These are phyloP conservation scores for Chaetodon trifasciatus DNA, from an alignment of 2,797 vertebrate species.

Conservation along the genomic window DNA sequence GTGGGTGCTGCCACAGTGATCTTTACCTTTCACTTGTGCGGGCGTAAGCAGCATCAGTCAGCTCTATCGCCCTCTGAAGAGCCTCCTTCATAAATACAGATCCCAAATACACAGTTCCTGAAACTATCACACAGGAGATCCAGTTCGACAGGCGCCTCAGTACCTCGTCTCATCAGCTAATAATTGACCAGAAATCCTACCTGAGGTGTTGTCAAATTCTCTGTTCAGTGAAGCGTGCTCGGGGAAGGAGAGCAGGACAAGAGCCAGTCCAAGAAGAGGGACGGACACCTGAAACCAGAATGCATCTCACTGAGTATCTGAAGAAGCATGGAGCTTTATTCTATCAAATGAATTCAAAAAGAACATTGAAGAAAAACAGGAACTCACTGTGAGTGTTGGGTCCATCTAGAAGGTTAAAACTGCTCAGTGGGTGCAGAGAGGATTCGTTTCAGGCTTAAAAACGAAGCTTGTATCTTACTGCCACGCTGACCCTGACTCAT, in stretches of 20 bases:
- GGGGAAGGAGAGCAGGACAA: constrained; percentile 69
- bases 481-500: constrained; percentile 34
- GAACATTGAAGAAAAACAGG: neutral
- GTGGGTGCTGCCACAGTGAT: neutral
- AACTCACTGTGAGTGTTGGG: constrained; percentile 71
- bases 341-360: neutral
- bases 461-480: constrained; percentile 7
- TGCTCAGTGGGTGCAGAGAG: neutral
- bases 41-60: constrained; percentile 84
- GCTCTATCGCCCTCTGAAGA: constrained; percentile 78
- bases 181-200: constrained; percentile 64
- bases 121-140: constrained; percentile 4
- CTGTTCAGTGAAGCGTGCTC: constrained; percentile 59
- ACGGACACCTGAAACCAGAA: constrained; percentile 72
- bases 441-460: constrained; percentile 6
- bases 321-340: neutral
- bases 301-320: constrained; percentile 1
- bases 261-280: constrained; percentile 62
- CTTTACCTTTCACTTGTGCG: constrained; percentile 83
- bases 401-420: constrained; percentile 59
- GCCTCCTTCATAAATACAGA: constrained; percentile 81
- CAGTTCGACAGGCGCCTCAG: neutral
- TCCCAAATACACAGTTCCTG: constrained; percentile 75
- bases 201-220: constrained; percentile 72
- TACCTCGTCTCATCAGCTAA: neutral